phyloP scores from a whole-genome alignment of 1,140 invertebrate genomes.

The Drosophila subobscura region DNA sequence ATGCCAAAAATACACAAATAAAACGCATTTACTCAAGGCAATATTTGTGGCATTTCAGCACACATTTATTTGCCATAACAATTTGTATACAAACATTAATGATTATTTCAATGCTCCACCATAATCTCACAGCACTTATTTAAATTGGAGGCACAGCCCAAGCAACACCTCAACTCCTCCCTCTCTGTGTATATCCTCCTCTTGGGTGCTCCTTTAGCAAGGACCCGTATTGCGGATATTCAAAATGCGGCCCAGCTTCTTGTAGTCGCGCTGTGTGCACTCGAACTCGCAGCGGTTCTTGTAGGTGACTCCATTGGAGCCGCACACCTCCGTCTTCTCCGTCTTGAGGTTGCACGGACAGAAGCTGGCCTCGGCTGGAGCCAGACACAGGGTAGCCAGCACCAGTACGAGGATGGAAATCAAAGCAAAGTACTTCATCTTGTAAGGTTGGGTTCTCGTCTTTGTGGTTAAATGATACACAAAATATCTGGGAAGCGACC shows the following conservation, averaged over 20 bases:
- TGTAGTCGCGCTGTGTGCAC: constrained; percentile 70
- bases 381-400: constrained; percentile 34
- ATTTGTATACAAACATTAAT: no score
- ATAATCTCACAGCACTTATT: no score
- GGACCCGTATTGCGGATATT: constrained; percentile 46
- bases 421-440: constrained; percentile 65
- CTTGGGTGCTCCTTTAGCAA: constrained; percentile 29
- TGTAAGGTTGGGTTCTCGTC: neutral
- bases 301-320: constrained; percentile 72
- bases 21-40: no score
- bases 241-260: constrained; percentile 49
- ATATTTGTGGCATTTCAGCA: no score
- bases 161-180: no score
- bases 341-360: constrained; percentile 68
- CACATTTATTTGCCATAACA: no score
- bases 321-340: constrained; percentile 65
- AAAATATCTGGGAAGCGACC: neutral
- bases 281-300: constrained; percentile 77
- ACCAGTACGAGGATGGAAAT: constrained; percentile 39
- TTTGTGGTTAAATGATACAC: constrained; percentile 1
- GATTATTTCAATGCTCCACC: no score
- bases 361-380: constrained; percentile 45
- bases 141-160: no score
- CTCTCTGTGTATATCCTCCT: no score
- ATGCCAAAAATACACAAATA: no score